Evolutionary conservation across 2,797 vertebrate species (phyloP).

Genomic region (Meda fulgida): DNA sequence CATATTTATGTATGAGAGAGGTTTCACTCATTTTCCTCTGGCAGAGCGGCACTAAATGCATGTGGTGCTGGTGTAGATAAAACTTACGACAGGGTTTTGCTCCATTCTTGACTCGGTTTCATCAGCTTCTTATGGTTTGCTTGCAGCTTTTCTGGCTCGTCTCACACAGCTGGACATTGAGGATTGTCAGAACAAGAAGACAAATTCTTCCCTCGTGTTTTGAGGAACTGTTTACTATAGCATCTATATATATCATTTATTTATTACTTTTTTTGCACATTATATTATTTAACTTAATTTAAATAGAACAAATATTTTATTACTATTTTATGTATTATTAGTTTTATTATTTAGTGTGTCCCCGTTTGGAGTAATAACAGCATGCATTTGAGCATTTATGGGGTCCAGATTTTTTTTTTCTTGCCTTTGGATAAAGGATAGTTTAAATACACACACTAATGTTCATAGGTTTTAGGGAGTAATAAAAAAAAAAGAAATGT

Average conservation of each 20-base stretch:
- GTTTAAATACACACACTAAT: no score
- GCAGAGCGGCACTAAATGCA: slow-evolving; percentile 38
- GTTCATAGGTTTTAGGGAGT: no score
- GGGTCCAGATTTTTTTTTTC: no score
- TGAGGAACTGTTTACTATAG: not conserved
- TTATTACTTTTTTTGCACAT: no score
- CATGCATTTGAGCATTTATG: not conserved
- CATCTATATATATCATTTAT: no score
- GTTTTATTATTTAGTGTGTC: not conserved
- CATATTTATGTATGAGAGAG: slow-evolving; percentile 56
- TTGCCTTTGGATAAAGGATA: no score
- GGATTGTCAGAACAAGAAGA: not conserved
- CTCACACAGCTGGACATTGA: not conserved
- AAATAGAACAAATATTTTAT: not conserved
- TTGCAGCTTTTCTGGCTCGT: not conserved
- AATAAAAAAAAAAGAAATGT: no score
- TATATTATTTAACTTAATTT: not conserved
- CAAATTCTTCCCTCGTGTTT: not conserved
- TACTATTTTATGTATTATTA: not conserved
- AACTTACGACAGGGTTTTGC: slow-evolving; percentile 28
- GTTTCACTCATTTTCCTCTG: slow-evolving; percentile 41
- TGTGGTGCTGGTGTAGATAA: slow-evolving; percentile 7
- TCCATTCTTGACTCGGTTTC: slow-evolving; percentile 14
- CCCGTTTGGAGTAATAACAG: not conserved
- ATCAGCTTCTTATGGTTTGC: slow-evolving; percentile 27